Conservation (phyloP, 2,113 vertebrate species). For the Leptosomus discolor region DNA sequence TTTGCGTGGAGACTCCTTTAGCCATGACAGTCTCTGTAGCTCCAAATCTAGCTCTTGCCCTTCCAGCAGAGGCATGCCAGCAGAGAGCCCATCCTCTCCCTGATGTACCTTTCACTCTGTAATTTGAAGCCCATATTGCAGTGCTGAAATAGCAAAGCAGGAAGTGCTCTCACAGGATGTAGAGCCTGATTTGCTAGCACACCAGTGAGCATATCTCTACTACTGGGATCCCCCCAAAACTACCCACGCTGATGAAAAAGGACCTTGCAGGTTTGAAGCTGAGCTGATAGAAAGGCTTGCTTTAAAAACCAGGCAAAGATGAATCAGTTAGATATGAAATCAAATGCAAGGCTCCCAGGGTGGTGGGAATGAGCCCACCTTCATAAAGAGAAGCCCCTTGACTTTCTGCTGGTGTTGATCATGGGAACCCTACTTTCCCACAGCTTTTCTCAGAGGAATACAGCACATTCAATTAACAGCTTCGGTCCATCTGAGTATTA, state of each 20-base stretch:
- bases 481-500: neutral
- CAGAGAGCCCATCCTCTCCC: neutral
- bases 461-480: neutral
- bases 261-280: neutral
- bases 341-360: neutral
- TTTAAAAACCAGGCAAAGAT: neutral
- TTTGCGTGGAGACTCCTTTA: fast-evolving
- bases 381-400: neutral
- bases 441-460: neutral
- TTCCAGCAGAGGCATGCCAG: fast-evolving
- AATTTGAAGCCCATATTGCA: neutral
- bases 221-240: neutral
- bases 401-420: neutral
- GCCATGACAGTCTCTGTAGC: fast-evolving
- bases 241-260: neutral
- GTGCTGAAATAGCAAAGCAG: neutral
- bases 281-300: neutral
- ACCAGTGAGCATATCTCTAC: neutral
- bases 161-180: neutral
- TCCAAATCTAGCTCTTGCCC: neutral
- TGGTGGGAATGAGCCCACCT: neutral
- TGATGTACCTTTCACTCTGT: fast-evolving
- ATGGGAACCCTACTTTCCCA: neutral
- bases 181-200: neutral
- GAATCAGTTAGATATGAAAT: neutral